phyloP scores from a whole-genome alignment of 2,797 vertebrate genomes.

The Periparus ater region DNA sequence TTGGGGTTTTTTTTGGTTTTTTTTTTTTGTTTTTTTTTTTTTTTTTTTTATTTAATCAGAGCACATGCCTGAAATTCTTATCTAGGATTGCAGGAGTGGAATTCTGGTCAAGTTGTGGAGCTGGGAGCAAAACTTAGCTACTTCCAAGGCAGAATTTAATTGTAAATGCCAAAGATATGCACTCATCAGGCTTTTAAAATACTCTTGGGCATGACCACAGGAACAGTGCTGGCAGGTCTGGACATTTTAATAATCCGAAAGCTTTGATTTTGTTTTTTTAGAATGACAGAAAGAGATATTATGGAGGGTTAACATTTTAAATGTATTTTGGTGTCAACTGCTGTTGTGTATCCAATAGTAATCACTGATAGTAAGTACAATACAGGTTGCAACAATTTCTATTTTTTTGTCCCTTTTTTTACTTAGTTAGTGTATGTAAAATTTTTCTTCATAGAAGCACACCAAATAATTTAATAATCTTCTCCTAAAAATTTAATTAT shows the following conservation, averaged over 20 bases:
- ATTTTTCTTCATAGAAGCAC: not conserved
- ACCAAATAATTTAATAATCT: not conserved
- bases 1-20: not conserved
- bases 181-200: not conserved
- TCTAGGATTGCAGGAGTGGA: not conserved
- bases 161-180: not conserved
- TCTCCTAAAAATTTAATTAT: not conserved
- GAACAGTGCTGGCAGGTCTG: not conserved
- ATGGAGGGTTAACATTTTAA: not conserved
- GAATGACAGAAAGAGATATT: not conserved
- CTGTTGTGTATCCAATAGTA: not conserved
- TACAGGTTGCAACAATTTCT: not conserved
- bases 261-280: not conserved
- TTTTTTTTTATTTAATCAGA: not conserved
- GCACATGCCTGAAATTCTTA: not conserved
- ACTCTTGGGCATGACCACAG: rapidly evolving
- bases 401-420: not conserved
- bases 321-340: not conserved
- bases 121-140: not conserved
- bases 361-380: not conserved
- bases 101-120: not conserved
- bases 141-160: not conserved
- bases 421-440: not conserved
- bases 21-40: not conserved
- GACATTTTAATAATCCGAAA: not conserved